Evolutionary conservation across 2,113 vertebrate species (phyloP).

Genomic region (Gymnarchus niloticus): DNA sequence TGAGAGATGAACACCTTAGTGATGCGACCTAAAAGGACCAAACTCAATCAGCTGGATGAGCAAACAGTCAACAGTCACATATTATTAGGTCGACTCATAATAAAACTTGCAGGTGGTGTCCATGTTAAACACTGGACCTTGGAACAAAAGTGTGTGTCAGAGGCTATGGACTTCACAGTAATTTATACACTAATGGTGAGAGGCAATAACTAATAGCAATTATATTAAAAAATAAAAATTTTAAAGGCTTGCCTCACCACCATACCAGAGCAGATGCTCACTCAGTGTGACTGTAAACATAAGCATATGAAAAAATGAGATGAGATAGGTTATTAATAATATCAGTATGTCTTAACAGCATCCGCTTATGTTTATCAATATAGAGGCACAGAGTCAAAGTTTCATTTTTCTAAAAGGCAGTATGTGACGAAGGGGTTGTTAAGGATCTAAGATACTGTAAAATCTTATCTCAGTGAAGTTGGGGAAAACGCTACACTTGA

Average conservation of each 20-base stretch:
- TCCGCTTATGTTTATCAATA: too few relatives aligned
- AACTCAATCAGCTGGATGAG: neutral
- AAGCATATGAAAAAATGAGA: neutral
- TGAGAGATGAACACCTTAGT: conserved; percentile 93
- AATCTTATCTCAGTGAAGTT: neutral
- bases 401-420: neutral
- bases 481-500: neutral
- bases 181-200: neutral
- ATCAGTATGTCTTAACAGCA: neutral
- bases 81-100: too few relatives aligned
- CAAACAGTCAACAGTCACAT: neutral
- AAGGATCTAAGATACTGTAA: neutral
- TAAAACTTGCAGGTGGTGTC: too few relatives aligned
- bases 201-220: neutral
- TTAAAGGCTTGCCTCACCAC: neutral
- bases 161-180: neutral
- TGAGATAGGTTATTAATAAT: neutral
- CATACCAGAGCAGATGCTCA: neutral
- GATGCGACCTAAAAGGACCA: conserved; percentile 66
- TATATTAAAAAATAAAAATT: neutral
- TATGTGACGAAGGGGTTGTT: neutral
- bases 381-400: neutral
- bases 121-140: too few relatives aligned
- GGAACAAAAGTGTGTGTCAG: neutral
- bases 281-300: neutral